These are phyloP conservation scores for Plumapathes pennacea DNA, from an alignment of 92 coral and sea anemone species.

Conservation along the genomic window DNA sequence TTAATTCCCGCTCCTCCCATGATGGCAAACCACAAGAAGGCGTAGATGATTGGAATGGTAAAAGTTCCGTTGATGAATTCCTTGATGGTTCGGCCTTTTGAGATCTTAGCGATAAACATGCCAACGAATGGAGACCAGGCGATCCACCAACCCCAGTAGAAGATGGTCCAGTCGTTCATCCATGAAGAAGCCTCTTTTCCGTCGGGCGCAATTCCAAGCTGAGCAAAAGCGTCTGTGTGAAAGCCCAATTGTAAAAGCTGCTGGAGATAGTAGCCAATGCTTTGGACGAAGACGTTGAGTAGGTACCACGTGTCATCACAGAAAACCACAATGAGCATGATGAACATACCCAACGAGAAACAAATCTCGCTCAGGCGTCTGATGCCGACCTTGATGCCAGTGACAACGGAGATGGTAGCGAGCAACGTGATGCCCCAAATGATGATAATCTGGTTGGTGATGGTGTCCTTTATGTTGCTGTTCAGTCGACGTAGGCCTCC, in stretches of 20 bases:
- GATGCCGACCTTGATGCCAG: constrained; percentile 79
- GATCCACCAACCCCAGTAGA: constrained; percentile 98
- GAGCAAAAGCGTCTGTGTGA: constrained; percentile 96
- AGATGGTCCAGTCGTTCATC: constrained; percentile 86
- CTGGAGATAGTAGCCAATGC: constrained; percentile 84
- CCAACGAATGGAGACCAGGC: constrained; percentile 94
- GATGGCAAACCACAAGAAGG: constrained; percentile 80
- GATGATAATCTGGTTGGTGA: constrained; percentile 61
- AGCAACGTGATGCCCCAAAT: constrained; percentile 86
- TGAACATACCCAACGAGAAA: constrained; percentile 72
- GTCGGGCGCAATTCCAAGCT: constrained; percentile 85
- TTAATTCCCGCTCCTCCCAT: constrained; percentile 79
- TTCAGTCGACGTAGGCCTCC: constrained; percentile 64
- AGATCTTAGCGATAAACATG: constrained; percentile 79
- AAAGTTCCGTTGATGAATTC: constrained; percentile 74
- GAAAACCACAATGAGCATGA: constrained; percentile 73
- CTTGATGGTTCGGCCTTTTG: constrained; percentile 76
- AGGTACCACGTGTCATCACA: constrained; percentile 79
- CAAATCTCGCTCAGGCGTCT: constrained; percentile 90
- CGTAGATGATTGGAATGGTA: constrained; percentile 73
- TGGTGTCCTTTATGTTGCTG: constrained; percentile 27
- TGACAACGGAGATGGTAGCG: constrained; percentile 81
- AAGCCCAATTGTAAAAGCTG: constrained; percentile 80
- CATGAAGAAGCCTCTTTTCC: constrained; percentile 70
- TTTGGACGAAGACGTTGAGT: constrained; percentile 69